Evolutionary conservation across 2,888 invertebrate genomes (phyloP), one percentile per base, ranked within the genome.

Genomic region (Drosophila flavopinicola): DNA sequence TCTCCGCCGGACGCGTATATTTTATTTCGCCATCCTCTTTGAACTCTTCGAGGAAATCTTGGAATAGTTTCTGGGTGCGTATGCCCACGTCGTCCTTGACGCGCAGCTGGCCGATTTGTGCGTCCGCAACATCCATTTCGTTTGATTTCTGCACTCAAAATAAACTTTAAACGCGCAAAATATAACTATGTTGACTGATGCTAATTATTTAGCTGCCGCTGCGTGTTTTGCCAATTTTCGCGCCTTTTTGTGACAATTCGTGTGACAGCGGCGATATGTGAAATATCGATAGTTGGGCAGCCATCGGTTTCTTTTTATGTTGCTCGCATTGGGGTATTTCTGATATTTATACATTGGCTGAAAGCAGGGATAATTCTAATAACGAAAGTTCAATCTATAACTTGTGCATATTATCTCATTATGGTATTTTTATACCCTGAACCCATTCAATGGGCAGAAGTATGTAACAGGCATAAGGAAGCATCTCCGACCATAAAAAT

Each of bases 11-110:
- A 76, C 95, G 94, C 25, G 96, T 92, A 90, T 99, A 99, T 90
- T 99, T 98, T 0, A 95, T 91, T 90, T 96, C 95, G 48, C 96
- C 96, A 83, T 97, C 96, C 91, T 97, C 97, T 91, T 95, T 95
- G 89, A 94, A 97, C 97, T 97, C 98, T 91, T 98, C 97, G 23
- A 99, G 93, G 88, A 99, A 99, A 91, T 97, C 98, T 90, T 98
- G 97, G 91, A 99, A 99, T 35, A 98, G 92, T 91, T 98, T 98
- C 91, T 99, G 99, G 89, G 97, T 97, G 59, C 98, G 94, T 32
- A 96, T 94, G 74, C 98, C 98, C 77, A 99, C 95, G 88, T 97
- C 97, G 91, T 99, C 99, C 88, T 95, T 95, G 0, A 97, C 95
- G 85, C 94, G 95, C 66, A 93, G 92, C 89, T 95, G 95, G 25